Evolutionary conservation across 2,888 invertebrate species (phyloP).

Genomic region (Thecophora atra): DNA sequence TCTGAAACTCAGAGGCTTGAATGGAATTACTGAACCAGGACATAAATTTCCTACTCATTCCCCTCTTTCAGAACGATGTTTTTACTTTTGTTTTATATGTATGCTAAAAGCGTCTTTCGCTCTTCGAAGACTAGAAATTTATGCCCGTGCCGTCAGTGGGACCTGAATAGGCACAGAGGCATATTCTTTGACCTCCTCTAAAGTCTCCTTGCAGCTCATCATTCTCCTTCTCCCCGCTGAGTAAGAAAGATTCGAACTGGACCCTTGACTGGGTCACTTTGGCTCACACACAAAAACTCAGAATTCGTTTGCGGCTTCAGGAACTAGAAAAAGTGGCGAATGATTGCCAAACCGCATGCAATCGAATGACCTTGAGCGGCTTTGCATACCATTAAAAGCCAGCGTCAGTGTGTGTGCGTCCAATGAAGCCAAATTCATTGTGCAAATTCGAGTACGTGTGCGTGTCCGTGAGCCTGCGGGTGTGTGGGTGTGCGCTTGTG

Average conservation of each 20-base stretch:
- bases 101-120: too few species aligned
- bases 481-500: background rate
- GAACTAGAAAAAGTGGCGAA: background rate
- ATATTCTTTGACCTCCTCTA: too few species aligned
- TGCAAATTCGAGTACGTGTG: background rate
- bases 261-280: conserved; percentile 31
- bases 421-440: background rate
- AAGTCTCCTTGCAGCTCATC: too few species aligned
- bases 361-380: conserved; percentile 14
- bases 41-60: too few species aligned
- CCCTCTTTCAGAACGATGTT: too few species aligned
- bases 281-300: background rate
- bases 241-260: background rate
- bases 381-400: conserved; percentile 7
- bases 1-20: too few species aligned
- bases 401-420: background rate
- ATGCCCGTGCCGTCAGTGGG: too few species aligned
- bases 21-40: too few species aligned
- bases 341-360: conserved; percentile 20
- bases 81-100: too few species aligned
- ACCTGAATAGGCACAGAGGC: too few species aligned
- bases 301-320: background rate
- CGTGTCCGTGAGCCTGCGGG: background rate
- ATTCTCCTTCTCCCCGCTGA: too few species aligned
- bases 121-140: too few species aligned